A percentile compares a stretch with the other conserved stretches of the same genome.
Evolutionary conservation across 1,140 invertebrate genomes (phyloP).

Genomic region (Parapsyche elsis): DNA sequence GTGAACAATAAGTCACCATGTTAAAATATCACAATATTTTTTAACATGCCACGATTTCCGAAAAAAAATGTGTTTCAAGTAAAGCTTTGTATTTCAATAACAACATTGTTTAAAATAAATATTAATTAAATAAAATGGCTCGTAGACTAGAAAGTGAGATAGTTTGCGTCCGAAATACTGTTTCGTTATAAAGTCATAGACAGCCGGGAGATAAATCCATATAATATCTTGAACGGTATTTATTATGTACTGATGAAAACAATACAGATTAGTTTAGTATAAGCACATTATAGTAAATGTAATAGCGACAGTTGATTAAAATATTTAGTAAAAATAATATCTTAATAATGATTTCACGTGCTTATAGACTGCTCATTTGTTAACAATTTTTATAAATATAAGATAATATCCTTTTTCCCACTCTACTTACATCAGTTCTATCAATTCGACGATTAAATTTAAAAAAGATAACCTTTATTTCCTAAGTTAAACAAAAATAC

Average conservation of each 20-base stretch:
- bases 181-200: background rate
- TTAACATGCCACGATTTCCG: constrained; percentile 36
- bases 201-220: background rate
- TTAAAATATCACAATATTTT: constrained; percentile 32
- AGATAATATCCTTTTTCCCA: constrained; percentile 10
- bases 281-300: background rate
- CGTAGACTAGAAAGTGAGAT: constrained; percentile 38
- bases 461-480: background rate
- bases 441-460: constrained; percentile 2
- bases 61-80: constrained; percentile 19
- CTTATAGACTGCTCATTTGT: background rate
- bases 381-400: background rate
- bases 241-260: too few species aligned
- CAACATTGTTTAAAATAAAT: constrained; percentile 30
- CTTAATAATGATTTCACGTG: constrained; percentile 1
- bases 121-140: constrained; percentile 36
- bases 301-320: background rate
- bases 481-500: constrained; percentile 20
- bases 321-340: constrained; percentile 2
- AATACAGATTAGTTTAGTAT: background rate
- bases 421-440: background rate
- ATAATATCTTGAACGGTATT: background rate
- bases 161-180: constrained; percentile 11
- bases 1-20: constrained; percentile 33
- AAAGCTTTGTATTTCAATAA: constrained; percentile 18